Base-by-base conservation (phyloP, 2,113 vertebrate species). In the Pseudorectes ferrugineus region DNA sequence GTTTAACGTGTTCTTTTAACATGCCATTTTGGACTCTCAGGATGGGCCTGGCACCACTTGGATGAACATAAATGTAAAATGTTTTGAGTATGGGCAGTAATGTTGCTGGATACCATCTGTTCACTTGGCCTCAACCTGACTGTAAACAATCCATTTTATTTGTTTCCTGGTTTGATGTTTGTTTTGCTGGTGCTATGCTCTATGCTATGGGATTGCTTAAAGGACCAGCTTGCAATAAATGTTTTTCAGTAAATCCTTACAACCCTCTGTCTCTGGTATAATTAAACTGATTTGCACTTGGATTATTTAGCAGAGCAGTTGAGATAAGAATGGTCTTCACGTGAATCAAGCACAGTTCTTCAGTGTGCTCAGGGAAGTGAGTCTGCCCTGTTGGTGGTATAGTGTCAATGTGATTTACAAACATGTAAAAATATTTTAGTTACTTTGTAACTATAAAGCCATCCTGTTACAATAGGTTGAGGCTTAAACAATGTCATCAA, bases 91-190 rank as follows among this genome's bases (percentile, higher is more conserved):
- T 42, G 72, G 54, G 28, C 59, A 59, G 33, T 66, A 63, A 10
- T 25, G 15, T 88, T 83, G 42, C 51, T 72, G 57, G 67, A 19
- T 88, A 28, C 73, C 65, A 54, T 95, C 96, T 97, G 89, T 88
- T 94, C 86, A n/a, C 46, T 68, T 81, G 84, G 84, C 84, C 18
- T 79, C n/a, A 51, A 59, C 75, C 63, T 74, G 63, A 35, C 72
- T 86, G 43, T 61, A 81, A 87, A 72, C 45, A 91, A 77, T 85
- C 75, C 21, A 35, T 88, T 90, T 94, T 45, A 46, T 89, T 94
- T 85, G 62, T 92, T 93, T 93, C 83, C 91, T 91, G 61, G 58
- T 91, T 85, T 85, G 40, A 40, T 55, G 40, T 93, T 95, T 91
- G 72, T 77, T 80, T 86, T 92, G 42, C 31, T 92, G 51, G 25